phyloP scores from a whole-genome alignment of 1,140 invertebrate species.

The Wasmannia auropunctata region DNA sequence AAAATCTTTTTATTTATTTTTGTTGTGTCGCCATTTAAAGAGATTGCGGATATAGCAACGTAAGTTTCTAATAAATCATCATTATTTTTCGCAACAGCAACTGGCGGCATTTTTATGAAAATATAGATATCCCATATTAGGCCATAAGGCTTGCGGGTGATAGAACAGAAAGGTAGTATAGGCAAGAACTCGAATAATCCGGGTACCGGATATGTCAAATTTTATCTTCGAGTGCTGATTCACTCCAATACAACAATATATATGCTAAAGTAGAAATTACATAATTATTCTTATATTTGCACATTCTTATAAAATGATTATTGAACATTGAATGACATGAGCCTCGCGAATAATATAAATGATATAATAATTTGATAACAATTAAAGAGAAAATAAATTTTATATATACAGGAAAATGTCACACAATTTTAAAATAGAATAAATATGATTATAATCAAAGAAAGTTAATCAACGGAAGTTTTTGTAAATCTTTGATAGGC shows the following conservation, averaged over 20 bases:
- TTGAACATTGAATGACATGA: not conserved
- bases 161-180: not conserved
- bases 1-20: not conserved
- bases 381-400: not conserved
- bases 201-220: not conserved
- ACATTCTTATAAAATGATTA: not conserved
- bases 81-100: conserved; percentile 21
- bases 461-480: not conserved
- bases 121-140: conserved; percentile 4
- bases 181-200: not conserved
- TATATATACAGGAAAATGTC: not conserved
- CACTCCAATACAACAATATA: not conserved
- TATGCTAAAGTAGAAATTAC: not conserved
- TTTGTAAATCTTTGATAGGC: not conserved
- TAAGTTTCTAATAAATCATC: conserved; percentile 28
- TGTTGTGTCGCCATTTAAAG: conserved; percentile 45
- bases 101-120: not conserved
- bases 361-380: not conserved
- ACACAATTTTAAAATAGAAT: not conserved
- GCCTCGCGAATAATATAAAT: not conserved
- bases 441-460: not conserved
- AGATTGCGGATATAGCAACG: not conserved
- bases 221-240: not conserved
- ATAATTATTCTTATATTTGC: not conserved
- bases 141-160: not conserved